These are phyloP conservation scores for Xiphias gladius DNA, from an alignment of 2,113 vertebrate species.

Conservation along the genomic window DNA sequence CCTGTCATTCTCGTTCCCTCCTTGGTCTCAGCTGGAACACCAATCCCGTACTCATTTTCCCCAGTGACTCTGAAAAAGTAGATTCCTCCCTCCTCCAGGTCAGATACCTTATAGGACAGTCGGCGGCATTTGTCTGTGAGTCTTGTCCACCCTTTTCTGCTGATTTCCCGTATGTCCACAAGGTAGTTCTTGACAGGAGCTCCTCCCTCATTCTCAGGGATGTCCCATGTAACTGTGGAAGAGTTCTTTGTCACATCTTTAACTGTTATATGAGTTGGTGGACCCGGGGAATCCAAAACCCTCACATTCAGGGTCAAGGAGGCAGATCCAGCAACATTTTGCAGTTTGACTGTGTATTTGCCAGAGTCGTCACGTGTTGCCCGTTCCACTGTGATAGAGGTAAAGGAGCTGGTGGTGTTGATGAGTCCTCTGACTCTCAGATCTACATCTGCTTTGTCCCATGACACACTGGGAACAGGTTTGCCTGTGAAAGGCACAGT, in stretches of 20 bases:
- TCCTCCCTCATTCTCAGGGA: slow-evolving; percentile 97
- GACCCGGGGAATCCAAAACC: slow-evolving; percentile 96
- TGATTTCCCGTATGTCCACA: slow-evolving; percentile 96
- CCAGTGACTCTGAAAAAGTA: slow-evolving; percentile 96
- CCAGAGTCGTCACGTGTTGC: slow-evolving; percentile 95
- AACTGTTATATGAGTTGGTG: slow-evolving; percentile 86
- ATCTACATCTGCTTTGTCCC: slow-evolving; percentile 95
- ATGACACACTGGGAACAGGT: slow-evolving; percentile 91
- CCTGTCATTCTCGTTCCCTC: slow-evolving; percentile 97
- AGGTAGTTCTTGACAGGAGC: slow-evolving; percentile 94
- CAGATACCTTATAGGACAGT: slow-evolving; percentile 91
- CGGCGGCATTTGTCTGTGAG: slow-evolving; percentile 92
- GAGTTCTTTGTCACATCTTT: slow-evolving; percentile 94
- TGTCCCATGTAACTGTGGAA: slow-evolving; percentile 93
- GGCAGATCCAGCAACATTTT: slow-evolving; percentile 90
- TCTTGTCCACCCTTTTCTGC: slow-evolving; percentile 95
- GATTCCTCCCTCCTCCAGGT: slow-evolving; percentile 93
- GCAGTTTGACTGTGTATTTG: slow-evolving; percentile 94
- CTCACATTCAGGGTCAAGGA: slow-evolving; percentile 92
- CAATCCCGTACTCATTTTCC: slow-evolving; percentile 95
- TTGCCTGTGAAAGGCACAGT: slow-evolving; percentile 94
- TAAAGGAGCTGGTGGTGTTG: slow-evolving; percentile 90
- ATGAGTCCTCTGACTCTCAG: slow-evolving; percentile 91
- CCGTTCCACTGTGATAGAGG: slow-evolving; percentile 87
- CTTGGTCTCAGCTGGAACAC: slow-evolving; percentile 91